These are phyloP conservation scores for Kryphioiulus occultus DNA, from an alignment of 2,888 invertebrate genomes.

Conservation along the genomic window DNA sequence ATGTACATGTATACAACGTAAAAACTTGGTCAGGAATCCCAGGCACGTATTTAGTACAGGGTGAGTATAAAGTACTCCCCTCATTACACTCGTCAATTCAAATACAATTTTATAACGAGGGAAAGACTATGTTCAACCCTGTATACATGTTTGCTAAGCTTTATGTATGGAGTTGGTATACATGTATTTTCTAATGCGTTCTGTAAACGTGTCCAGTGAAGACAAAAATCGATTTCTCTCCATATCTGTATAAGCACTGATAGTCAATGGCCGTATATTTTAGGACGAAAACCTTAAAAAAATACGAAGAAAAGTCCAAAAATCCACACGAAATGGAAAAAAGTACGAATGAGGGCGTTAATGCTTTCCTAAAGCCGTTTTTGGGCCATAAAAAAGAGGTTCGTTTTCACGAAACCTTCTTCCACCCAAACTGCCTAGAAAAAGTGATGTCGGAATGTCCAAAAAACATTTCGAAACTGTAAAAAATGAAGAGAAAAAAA, in stretches of 20 bases:
- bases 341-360: conserved; percentile 24
- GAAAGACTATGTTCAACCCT: too few species aligned
- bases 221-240: neutral
- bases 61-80: too few species aligned
- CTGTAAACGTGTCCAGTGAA: neutral
- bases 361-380: conserved; percentile 2
- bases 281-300: neutral
- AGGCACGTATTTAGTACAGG: too few species aligned
- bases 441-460: neutral
- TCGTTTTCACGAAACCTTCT: neutral
- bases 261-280: conserved; percentile 1
- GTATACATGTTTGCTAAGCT: too few species aligned
- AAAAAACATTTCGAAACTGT: neutral
- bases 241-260: neutral
- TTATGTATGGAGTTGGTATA: too few species aligned
- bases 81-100: too few species aligned
- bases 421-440: neutral
- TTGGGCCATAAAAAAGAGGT: neutral
- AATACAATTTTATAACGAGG: too few species aligned
- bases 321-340: conserved; percentile 9
- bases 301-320: neutral
- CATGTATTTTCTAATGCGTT: neutral
- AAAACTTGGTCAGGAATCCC: too few species aligned
- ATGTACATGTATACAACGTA: too few species aligned
- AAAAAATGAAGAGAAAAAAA: neutral